Conservation (phyloP, 1,140 invertebrate species). For the Solenopsis invicta region DNA sequence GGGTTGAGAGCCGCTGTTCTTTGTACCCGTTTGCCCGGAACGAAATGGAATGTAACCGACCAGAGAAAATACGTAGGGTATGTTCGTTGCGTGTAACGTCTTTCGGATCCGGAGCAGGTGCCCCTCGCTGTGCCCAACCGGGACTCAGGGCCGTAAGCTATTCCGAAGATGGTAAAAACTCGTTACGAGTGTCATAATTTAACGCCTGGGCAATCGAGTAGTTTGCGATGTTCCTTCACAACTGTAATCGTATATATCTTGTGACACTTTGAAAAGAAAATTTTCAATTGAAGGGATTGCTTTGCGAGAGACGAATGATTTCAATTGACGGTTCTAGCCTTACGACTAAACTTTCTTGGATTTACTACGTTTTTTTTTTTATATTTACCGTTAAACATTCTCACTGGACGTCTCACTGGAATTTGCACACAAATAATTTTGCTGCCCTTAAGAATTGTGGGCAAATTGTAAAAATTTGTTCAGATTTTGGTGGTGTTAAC, state of each 20-base stretch:
- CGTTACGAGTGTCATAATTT: slow-evolving; percentile 46
- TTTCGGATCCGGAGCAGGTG: slow-evolving; percentile 71
- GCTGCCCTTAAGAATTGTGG: background rate
- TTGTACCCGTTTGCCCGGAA: slow-evolving; percentile 75
- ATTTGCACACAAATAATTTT: background rate
- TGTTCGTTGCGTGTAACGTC: slow-evolving; percentile 72
- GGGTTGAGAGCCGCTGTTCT: slow-evolving; percentile 74
- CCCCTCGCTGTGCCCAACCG: slow-evolving; percentile 55
- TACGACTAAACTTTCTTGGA: background rate
- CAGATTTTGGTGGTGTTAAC: background rate
- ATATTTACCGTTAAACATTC: background rate
- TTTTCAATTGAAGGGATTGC: background rate
- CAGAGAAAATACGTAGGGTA: slow-evolving; percentile 72
- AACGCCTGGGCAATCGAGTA: slow-evolving; percentile 28
- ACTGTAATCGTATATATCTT: background rate
- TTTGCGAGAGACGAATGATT: background rate
- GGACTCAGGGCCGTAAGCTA: slow-evolving; percentile 44
- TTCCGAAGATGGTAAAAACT: slow-evolving; percentile 54
- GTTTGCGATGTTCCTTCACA: slow-evolving; percentile 20
- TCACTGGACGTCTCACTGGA: background rate
- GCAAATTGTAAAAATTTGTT: slow-evolving; percentile 7
- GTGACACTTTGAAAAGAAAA: background rate
- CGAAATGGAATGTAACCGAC: slow-evolving; percentile 75
- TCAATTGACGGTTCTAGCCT: background rate
- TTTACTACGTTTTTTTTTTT: background rate